phyloP scores from a whole-genome alignment of 2,888 invertebrate genomes.

The Tholera decimalis region DNA sequence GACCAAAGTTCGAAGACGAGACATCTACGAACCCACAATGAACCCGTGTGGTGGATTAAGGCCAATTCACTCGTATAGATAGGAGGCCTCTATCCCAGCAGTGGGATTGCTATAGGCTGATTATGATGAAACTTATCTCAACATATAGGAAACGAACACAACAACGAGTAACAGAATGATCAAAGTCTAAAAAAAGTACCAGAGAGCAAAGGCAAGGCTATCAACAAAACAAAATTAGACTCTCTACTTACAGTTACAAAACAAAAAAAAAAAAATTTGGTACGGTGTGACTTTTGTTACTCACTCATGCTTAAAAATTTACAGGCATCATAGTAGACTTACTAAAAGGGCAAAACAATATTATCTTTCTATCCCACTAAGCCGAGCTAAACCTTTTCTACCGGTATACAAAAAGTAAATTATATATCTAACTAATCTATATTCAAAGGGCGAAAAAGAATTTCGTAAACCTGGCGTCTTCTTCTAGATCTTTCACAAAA shows the following conservation, averaged over 20 bases:
- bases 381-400: not conserved
- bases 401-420: not conserved
- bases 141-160: not conserved
- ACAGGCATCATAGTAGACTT: not conserved
- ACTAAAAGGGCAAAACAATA: conserved; percentile 15
- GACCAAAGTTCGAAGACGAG: no score
- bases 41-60: no score
- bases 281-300: conserved; percentile 1
- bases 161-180: no score
- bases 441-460: conserved; percentile 17
- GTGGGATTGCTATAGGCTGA: no score
- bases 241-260: no score
- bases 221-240: not conserved
- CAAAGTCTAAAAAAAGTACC: not conserved
- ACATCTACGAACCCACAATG: no score
- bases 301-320: not conserved
- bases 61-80: no score
- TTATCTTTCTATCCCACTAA: not conserved
- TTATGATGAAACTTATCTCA: no score
- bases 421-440: conserved; percentile 27
- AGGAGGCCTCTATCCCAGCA: no score
- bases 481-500: conserved; percentile 21
- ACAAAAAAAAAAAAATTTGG: not conserved
- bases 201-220: not conserved
- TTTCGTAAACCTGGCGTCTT: conserved; percentile 22